A percentile compares a stretch with the other conserved stretches of the same genome.
Evolutionary conservation across 2,888 invertebrate species (phyloP).

Genomic region (Bursaphelenchus okinawaensis): DNA sequence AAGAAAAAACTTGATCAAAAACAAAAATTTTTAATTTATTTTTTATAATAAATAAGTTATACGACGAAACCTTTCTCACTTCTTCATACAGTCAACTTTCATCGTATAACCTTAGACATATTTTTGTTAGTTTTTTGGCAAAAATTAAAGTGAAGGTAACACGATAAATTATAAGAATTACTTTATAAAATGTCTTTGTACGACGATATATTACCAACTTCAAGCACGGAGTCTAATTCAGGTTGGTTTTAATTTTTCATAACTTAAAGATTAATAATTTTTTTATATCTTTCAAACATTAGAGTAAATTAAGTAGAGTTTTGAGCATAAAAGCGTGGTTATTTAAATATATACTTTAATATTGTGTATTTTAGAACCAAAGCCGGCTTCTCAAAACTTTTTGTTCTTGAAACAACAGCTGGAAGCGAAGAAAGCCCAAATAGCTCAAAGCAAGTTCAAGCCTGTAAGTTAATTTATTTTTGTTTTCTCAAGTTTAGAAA

Average conservation of each 20-base stretch:
- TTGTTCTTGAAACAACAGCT: constrained; percentile 50
- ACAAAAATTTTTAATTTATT: background rate
- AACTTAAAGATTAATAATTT: constrained; percentile 6
- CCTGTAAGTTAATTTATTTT: background rate
- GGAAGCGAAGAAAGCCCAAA: constrained; percentile 39
- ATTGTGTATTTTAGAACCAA: background rate
- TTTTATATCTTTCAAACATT: no score
- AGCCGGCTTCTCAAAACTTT: constrained; percentile 27
- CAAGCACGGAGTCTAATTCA: background rate
- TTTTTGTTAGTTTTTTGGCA: background rate
- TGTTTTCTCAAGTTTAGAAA: no score
- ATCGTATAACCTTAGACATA: background rate
- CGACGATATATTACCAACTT: constrained; percentile 14
- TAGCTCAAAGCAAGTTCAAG: constrained; percentile 12
- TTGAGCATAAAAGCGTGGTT: background rate
- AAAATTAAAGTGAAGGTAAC: background rate
- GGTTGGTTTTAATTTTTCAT: background rate
- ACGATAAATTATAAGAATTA: background rate
- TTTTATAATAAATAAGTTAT: background rate
- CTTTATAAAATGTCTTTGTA: constrained; percentile 17
- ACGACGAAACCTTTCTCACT: no score
- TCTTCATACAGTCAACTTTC: no score
- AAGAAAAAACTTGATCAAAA: no score
- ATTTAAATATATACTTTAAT: constrained; percentile 7
- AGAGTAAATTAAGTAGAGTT: no score